These are phyloP conservation scores for Sarcophaga peregrina DNA, from an alignment of 1,140 invertebrate species.

Conservation along the genomic window DNA sequence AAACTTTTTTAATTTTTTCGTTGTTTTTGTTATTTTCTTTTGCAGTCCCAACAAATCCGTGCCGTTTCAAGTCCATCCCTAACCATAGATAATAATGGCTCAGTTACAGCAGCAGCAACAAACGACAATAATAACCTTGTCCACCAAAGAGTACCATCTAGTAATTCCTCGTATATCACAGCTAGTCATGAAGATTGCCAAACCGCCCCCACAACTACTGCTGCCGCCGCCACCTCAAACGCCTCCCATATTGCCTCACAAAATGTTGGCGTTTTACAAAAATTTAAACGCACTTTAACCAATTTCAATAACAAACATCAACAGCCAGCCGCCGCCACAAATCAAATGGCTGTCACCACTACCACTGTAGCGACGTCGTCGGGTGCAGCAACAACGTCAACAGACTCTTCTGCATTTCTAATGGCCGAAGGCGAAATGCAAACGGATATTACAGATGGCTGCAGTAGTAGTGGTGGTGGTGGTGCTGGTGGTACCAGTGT, in stretches of 20 bases:
- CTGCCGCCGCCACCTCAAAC: not conserved
- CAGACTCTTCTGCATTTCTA: not conserved
- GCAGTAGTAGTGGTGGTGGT: not conserved
- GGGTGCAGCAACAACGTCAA: conserved; percentile 3
- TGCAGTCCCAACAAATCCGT: conserved; percentile 62
- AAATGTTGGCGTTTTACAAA: conserved; percentile 71
- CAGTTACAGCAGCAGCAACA: not conserved
- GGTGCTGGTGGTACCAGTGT: not conserved
- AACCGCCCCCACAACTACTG: not conserved
- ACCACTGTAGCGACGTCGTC: not conserved
- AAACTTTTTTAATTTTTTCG: no score
- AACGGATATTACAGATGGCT: conserved; percentile 27
- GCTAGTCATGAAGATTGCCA: conserved; percentile 33
- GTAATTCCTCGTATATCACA: conserved; percentile 29
- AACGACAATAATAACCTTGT: not conserved
- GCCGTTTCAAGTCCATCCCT: conserved; percentile 64
- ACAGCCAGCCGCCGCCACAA: conserved; percentile 59
- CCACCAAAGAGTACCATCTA: conserved; percentile 40
- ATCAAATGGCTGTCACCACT: conserved; percentile 53
- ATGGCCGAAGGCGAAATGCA: conserved; percentile 32
- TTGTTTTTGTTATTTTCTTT: not conserved
- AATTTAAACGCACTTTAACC: conserved; percentile 78
- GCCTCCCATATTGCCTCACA: conserved; percentile 27
- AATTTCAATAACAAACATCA: conserved; percentile 55
- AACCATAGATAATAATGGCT: conserved; percentile 29